These are phyloP conservation scores for Papilio dardanus DNA, from an alignment of 1,140 invertebrate genomes.

Conservation along the genomic window DNA sequence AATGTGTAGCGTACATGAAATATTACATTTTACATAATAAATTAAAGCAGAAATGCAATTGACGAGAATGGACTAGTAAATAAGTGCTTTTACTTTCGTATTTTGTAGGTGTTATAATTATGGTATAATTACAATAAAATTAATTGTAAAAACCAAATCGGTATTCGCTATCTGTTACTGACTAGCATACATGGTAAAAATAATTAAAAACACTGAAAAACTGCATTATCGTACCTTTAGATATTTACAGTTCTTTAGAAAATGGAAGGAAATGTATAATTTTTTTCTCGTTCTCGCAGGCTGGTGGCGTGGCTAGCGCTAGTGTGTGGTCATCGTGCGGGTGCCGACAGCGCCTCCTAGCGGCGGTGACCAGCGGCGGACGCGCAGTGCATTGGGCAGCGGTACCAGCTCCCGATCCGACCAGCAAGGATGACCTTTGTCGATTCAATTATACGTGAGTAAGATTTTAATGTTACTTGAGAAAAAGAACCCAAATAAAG, in stretches of 20 bases:
- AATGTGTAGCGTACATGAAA: neutral
- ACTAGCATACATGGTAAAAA: no score
- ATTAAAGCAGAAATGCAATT: neutral
- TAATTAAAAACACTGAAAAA: no score
- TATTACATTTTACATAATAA: neutral
- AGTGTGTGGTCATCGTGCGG: slow-evolving; percentile 85
- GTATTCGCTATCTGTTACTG: no score
- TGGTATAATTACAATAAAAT: no score
- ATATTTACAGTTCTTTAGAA: no score
- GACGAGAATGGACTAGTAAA: no score
- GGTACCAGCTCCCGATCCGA: slow-evolving; percentile 68
- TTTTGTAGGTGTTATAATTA: no score
- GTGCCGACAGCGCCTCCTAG: slow-evolving; percentile 83
- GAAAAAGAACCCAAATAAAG: neutral
- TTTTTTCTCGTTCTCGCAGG: slow-evolving; percentile 60
- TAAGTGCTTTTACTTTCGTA: no score
- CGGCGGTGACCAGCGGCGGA: slow-evolving; percentile 84
- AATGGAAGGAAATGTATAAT: neutral
- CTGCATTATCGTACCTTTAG: no score
- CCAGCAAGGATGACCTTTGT: slow-evolving; percentile 81
- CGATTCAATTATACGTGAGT: slow-evolving; percentile 85
- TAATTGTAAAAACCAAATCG: no score
- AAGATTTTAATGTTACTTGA: neutral
- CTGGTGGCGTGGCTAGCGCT: slow-evolving; percentile 83
- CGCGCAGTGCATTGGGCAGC: slow-evolving; percentile 84